Base-by-base conservation (phyloP, 37 sponge, comb jelly and placozoan genomes). In the Beroe ovata region DNA sequence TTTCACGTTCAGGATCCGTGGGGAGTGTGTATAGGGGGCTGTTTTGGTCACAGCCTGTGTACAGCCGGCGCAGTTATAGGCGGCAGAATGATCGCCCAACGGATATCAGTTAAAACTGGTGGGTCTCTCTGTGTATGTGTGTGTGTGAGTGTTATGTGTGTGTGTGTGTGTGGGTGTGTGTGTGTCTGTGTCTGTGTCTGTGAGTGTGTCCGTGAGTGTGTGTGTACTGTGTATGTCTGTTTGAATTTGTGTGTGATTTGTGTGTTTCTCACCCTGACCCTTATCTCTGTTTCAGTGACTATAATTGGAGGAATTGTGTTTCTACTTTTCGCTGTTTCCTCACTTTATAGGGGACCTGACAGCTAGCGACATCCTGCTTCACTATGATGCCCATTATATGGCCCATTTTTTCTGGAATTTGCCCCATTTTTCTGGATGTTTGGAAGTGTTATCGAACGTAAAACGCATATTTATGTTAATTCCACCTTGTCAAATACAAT, bases 21-120 rank as follows among this genome's bases (percentile, higher is more conserved):
- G 60, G 99, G 99, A 36, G 94, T 99, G 28, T 90, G 93, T 19
- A 26, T 96, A 32, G 99, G 99, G 8, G 99, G 99, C 0, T 93
- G 92, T 34, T 40, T 96, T 18, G 99, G 99, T 6, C 99, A 99
- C 88, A 91, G 93, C 26, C 60, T 99, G 0, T 99, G 99, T 35
- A 99, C 99, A 11, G 94, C 92, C 0, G 32, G 96, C 34, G 99
- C 99, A 28, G 96, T 99, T 25, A 89, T 99, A 25, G 99, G 99
- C 28, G 99, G 99, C 32, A 93, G 95, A 41, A 90, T 99, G 29
- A 92, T 99, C 20, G 95, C 99, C 20, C 94, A 99, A 91, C 92
- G 81, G 38, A 99, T 99, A 88, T 96, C 96, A 60, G 96, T 96
- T 29, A 84, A 91, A 71, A 96, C 96, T 39, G 96, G 95, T 94